phyloP scores from a whole-genome alignment of 1,140 invertebrate species.

The Medauroidea extradentata region DNA sequence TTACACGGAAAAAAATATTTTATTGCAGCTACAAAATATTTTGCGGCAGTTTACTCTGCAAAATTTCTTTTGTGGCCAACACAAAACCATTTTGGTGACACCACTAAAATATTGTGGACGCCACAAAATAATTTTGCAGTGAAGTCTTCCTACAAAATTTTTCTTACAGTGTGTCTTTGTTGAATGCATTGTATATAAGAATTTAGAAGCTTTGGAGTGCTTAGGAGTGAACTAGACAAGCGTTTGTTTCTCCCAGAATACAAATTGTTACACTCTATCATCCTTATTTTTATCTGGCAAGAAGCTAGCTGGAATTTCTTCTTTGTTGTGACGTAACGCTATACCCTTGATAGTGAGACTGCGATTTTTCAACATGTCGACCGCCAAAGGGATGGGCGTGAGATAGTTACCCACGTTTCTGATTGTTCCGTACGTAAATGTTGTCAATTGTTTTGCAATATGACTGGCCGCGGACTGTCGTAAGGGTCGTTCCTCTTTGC shows the following conservation, averaged over 20 bases:
- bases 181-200: slow-evolving; percentile 26
- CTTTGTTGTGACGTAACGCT: slow-evolving; percentile 32
- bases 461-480: too few relatives aligned
- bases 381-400: slow-evolving; percentile 32
- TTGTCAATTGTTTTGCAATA: slow-evolving; percentile 11
- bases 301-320: slow-evolving; percentile 28
- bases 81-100: too few relatives aligned
- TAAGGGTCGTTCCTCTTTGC: background rate
- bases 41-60: too few relatives aligned
- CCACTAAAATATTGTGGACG: too few relatives aligned
- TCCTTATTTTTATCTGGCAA: too few relatives aligned
- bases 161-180: slow-evolving; percentile 19
- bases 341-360: slow-evolving; percentile 33
- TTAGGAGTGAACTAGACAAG: slow-evolving; percentile 30
- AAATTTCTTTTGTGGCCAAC: too few relatives aligned
- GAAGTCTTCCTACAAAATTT: too few relatives aligned
- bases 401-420: slow-evolving; percentile 44
- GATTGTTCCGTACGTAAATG: slow-evolving; percentile 20
- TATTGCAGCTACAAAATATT: too few relatives aligned
- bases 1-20: too few relatives aligned
- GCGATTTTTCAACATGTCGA: slow-evolving; percentile 24
- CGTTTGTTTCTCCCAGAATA: slow-evolving; percentile 15
- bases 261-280: background rate
- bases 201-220: slow-evolving; percentile 22
- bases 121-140: too few relatives aligned